Percentiles rank a stretch among this genome's conserved stretches.
These are phyloP conservation scores for Cromileptes altivelis DNA, from an alignment of 2,113 vertebrate species.

Conservation along the genomic window DNA sequence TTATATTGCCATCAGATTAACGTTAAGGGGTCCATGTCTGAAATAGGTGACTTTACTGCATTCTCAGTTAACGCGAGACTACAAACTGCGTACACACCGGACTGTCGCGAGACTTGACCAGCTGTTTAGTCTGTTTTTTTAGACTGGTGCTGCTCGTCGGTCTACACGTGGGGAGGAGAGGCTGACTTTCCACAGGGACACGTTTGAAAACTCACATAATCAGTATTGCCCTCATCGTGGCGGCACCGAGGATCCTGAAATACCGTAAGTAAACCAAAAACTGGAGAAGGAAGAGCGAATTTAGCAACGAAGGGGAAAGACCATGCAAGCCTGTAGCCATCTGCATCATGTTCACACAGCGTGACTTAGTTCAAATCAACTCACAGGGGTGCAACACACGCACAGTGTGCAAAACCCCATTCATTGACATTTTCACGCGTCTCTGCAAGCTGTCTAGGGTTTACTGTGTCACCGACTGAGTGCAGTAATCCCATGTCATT, in stretches of 20 bases:
- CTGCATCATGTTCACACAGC: conserved; percentile 25
- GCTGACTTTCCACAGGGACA: conserved; percentile 66
- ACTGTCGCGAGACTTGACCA: conserved; percentile 84
- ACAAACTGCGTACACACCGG: background rate
- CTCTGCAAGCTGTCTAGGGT: background rate
- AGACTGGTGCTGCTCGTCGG: conserved; percentile 76
- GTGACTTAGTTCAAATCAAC: conserved; percentile 42
- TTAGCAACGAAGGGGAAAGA: background rate
- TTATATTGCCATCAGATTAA: background rate
- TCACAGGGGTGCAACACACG: background rate
- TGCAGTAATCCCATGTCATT: conserved; percentile 66
- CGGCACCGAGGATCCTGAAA: conserved; percentile 68
- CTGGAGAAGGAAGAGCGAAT: background rate
- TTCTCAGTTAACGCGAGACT: conserved; percentile 56
- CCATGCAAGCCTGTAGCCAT: conserved; percentile 23
- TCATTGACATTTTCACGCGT: background rate
- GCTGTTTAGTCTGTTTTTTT: conserved; percentile 82
- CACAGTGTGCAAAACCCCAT: background rate
- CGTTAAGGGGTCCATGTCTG: background rate
- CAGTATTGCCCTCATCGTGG: conserved; percentile 73
- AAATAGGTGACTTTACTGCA: conserved; percentile 23
- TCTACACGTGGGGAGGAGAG: conserved; percentile 86
- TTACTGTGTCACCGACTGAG: background rate
- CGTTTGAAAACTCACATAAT: conserved; percentile 42
- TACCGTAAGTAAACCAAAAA: conserved; percentile 76